These are phyloP conservation scores for Scomberomorus guttatus DNA, from an alignment of 2,797 vertebrate species.

Conservation along the genomic window DNA sequence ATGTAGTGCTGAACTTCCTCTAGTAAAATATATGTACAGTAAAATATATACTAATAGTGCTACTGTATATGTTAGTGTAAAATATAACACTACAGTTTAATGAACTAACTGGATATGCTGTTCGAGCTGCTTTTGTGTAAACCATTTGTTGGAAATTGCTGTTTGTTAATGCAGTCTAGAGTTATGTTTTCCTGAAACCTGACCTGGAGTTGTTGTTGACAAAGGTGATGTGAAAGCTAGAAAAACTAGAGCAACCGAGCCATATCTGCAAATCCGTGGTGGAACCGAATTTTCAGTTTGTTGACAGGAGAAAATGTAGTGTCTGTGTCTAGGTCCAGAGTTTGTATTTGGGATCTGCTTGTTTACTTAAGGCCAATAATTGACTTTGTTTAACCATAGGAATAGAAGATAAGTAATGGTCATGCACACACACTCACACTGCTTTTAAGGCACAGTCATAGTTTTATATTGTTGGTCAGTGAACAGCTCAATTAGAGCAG, in stretches of 20 bases:
- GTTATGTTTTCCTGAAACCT: background rate
- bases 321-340: background rate
- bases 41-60: too few species aligned
- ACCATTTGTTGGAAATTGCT: background rate
- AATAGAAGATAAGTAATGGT: too few species aligned
- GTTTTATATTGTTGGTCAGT: background rate
- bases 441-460: background rate
- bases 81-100: background rate
- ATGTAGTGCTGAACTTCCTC: too few species aligned
- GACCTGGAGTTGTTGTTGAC: background rate
- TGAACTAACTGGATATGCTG: background rate
- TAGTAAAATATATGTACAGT: too few species aligned
- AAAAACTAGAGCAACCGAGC: background rate
- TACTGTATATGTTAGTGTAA: background rate
- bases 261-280: background rate
- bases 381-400: background rate
- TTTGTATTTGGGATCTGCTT: background rate
- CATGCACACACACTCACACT: background rate
- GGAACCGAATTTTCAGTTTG: background rate
- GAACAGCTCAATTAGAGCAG: conserved; percentile 8
- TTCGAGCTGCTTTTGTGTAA: background rate
- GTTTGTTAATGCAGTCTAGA: background rate
- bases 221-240: background rate
- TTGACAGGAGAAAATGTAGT: background rate
- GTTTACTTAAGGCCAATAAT: background rate